Evolutionary conservation across 2,113 vertebrate genomes (phyloP).

Genomic region (Cyprinodon variegatus): DNA sequence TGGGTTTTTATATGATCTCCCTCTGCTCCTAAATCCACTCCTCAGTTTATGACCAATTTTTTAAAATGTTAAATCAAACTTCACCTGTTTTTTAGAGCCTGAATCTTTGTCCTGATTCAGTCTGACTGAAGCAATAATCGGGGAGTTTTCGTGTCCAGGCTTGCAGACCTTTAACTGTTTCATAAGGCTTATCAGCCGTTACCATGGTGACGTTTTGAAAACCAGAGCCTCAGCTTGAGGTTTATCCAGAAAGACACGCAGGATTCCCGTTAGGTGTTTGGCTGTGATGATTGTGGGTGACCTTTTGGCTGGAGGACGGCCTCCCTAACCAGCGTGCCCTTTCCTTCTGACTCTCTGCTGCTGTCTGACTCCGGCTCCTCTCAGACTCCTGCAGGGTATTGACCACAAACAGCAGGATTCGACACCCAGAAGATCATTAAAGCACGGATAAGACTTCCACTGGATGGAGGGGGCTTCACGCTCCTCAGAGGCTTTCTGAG

Average conservation of each 20-base stretch:
- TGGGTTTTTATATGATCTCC: constrained; percentile 16
- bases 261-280: constrained; percentile 18
- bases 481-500: constrained; percentile 15
- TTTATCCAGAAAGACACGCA: constrained; percentile 13
- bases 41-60: neutral
- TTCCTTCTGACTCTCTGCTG: constrained; percentile 35
- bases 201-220: constrained; percentile 29
- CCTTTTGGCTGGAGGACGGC: constrained; percentile 51
- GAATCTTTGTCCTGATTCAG: neutral
- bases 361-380: constrained; percentile 21
- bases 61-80: too few relatives aligned
- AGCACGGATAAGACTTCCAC: constrained; percentile 55
- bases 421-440: constrained; percentile 55
- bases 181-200: constrained; percentile 19
- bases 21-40: neutral
- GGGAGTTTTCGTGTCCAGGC: neutral
- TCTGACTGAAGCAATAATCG: neutral
- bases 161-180: constrained; percentile 11
- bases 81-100: too few relatives aligned
- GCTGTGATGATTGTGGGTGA: constrained; percentile 46
- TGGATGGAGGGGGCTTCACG: constrained; percentile 15
- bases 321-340: constrained; percentile 50
- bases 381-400: constrained; percentile 55
- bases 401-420: constrained; percentile 58
- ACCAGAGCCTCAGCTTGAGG: constrained; percentile 10